Evolutionary conservation across 2,113 vertebrate genomes (phyloP).

Genomic region (Aphyosemion australe): DNA sequence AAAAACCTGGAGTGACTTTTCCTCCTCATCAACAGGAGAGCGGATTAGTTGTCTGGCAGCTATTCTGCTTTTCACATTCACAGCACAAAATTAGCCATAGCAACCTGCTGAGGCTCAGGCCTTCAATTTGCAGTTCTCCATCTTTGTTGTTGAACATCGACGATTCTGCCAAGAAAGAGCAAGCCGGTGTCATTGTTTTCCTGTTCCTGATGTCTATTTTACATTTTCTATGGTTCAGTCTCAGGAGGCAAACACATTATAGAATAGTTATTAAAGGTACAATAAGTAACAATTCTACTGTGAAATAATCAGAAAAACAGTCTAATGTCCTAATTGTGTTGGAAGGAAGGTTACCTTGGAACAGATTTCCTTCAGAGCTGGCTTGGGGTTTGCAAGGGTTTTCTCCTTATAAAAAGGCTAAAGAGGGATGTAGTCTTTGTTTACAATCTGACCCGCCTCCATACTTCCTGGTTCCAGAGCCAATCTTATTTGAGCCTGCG

Average conservation of each 20-base stretch:
- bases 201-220: slow-evolving; percentile 19
- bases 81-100: slow-evolving; percentile 9
- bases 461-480: too few species aligned
- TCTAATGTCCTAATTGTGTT: too few species aligned
- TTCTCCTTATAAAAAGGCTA: too few species aligned
- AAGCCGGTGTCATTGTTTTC: neutral
- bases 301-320: too few species aligned
- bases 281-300: too few species aligned
- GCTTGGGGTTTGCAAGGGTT: too few species aligned
- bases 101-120: slow-evolving; percentile 9
- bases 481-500: too few species aligned
- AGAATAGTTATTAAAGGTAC: slow-evolving; percentile 26
- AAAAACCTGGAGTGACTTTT: slow-evolving; percentile 27
- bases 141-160: slow-evolving; percentile 1
- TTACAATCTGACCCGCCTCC: too few species aligned
- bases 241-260: slow-evolving; percentile 30
- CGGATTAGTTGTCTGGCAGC: slow-evolving; percentile 32
- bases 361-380: too few species aligned
- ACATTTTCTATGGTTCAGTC: slow-evolving; percentile 20
- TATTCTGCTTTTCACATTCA: slow-evolving; percentile 11
- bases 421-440: too few species aligned
- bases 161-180: slow-evolving; percentile 24
- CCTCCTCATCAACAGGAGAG: slow-evolving; percentile 8
- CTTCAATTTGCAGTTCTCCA: slow-evolving; percentile 11
- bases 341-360: too few species aligned